Conservation (phyloP, 2,888 invertebrate species). For the Epsilonema sp. region DNA sequence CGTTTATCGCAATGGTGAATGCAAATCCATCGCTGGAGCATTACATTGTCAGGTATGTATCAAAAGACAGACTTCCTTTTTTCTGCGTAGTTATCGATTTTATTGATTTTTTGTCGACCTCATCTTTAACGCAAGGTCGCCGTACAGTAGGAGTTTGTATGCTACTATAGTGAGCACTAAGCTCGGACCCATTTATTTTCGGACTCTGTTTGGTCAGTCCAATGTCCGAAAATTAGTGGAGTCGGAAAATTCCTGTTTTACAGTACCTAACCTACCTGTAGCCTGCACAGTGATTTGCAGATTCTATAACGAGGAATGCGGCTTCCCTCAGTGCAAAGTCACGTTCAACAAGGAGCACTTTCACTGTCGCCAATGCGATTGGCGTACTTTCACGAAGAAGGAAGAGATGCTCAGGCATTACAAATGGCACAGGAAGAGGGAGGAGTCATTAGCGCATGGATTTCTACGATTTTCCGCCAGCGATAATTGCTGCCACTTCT, state of each 20-base stretch:
- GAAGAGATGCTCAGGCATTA: constrained; percentile 65
- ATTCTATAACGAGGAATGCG: background rate
- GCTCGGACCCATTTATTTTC: too few species aligned
- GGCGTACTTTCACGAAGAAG: constrained; percentile 78
- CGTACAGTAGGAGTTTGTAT: too few species aligned
- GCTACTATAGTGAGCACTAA: too few species aligned
- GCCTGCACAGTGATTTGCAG: too few species aligned
- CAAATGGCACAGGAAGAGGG: constrained; percentile 64
- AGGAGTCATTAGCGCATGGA: constrained; percentile 82
- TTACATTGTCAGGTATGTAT: constrained; percentile 4
- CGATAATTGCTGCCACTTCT: constrained; percentile 75
- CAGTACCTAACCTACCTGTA: too few species aligned
- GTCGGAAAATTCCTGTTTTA: too few species aligned
- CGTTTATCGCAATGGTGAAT: background rate
- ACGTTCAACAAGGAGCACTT: constrained; percentile 57
- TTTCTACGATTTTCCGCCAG: constrained; percentile 81
- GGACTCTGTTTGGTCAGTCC: too few species aligned
- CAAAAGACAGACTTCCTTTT: too few species aligned
- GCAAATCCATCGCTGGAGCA: constrained; percentile 3
- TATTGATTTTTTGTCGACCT: too few species aligned
- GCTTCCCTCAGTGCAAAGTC: background rate
- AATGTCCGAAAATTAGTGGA: too few species aligned
- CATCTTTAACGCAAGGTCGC: too few species aligned
- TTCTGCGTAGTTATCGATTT: too few species aligned
- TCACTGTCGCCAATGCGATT: constrained; percentile 54